Evolutionary conservation across 1,140 invertebrate genomes (phyloP), one percentile per base, ranked within the genome.

Genomic region (Leucophenga varia): DNA sequence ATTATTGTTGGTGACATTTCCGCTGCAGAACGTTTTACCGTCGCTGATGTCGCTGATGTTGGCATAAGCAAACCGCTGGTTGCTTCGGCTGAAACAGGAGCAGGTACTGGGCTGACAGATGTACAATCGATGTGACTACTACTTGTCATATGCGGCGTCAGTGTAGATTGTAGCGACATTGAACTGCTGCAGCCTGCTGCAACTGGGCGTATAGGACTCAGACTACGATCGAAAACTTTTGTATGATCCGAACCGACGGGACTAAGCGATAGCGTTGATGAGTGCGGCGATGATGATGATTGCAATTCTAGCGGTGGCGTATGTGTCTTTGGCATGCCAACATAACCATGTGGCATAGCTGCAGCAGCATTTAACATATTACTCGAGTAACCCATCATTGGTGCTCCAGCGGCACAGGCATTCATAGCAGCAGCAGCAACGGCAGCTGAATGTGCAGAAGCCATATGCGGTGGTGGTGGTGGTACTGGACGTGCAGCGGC

Each of bases 401-500:
- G 49, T 53, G 39, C 52, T 41, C 34, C 53, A 13, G 41, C 41
- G 8, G 41, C 41, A 8, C 7, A 9, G 6, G 18, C 18, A 7
- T 30, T 20, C 40, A 56, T 51, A 12, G 28, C 39, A 22, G 52
- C 54, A 47, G 51, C 53, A 32, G 52, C 54, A 19, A 12, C 77
- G 64, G 9, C 77, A 45, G 56, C 59, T 36, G 56, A 52, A 67
- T 61, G 60, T 28, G 57, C 61, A 54, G 55, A n/a, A n/a, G n/a
- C n/a, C n/a, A n/a, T n/a, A 52, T 30, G 78, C 69, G 57, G 53
- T 39, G 61, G 64, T 78, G 79, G 21, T 76, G 77, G 17, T 65
- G 72, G 63, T 43, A 72, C 57, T n/a, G 68, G 68, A 30, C 61
- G 72, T 36, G 58, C 61, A 6, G 61, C 64, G 38, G 55, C 61